Evolutionary conservation across 1,140 invertebrate genomes (phyloP).

Genomic region (Saccostrea glomerata): DNA sequence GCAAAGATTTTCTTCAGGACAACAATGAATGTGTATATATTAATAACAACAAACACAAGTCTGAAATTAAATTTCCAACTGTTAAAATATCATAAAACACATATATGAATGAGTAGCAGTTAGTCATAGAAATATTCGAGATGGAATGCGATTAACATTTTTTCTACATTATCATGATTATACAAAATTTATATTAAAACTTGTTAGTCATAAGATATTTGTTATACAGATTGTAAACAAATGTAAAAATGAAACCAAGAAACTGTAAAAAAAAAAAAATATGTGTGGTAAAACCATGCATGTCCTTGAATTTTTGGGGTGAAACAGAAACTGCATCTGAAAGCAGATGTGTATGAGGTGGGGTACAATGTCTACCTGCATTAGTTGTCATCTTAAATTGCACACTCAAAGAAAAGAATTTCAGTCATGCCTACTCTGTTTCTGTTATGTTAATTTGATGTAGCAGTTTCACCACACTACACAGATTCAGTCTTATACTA

Average conservation of each 20-base stretch:
- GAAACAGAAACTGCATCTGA: background rate
- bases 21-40: background rate
- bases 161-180: background rate
- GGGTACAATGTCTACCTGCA: no score
- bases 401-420: background rate
- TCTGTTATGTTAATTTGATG: no score
- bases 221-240: background rate
- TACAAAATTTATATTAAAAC: background rate
- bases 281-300: background rate
- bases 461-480: no score
- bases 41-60: background rate
- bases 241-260: background rate
- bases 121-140: background rate
- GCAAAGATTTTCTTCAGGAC: background rate
- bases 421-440: no score
- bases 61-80: background rate
- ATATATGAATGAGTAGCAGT: background rate
- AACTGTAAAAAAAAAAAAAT: background rate
- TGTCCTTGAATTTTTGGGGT: background rate
- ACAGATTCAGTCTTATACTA: no score
- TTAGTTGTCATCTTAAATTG: background rate
- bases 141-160: slow-evolving; percentile 13
- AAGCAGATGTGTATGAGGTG: background rate
- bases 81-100: background rate
- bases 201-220: background rate